Evolutionary conservation across 30 jellyfish, hydroid and myxozoan species (phyloP).

Genomic region (Aurelia aurita): DNA sequence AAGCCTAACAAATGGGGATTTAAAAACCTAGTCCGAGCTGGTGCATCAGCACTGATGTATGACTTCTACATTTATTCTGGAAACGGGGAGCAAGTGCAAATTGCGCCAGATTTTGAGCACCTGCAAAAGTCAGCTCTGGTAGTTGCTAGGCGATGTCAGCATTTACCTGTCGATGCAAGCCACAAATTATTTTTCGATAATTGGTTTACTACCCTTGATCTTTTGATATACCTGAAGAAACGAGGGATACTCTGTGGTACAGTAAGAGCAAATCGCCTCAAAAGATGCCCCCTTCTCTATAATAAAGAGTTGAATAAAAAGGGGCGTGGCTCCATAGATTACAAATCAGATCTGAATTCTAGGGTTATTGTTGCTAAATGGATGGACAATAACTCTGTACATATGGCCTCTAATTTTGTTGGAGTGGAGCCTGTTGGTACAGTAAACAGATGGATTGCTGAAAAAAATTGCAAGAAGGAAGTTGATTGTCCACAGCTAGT

Average conservation of each 20-base stretch:
- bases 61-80: conserved; percentile 73
- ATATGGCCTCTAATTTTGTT: conserved; percentile 61
- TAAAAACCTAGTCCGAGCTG: conserved; percentile 70
- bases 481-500: conserved; percentile 36
- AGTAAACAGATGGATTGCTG: conserved; percentile 49
- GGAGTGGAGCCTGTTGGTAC: conserved; percentile 75
- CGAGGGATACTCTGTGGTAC: conserved; percentile 68
- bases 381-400: conserved; percentile 68
- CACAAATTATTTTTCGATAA: conserved; percentile 74
- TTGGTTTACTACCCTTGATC: conserved; percentile 71
- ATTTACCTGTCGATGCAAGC: conserved; percentile 42
- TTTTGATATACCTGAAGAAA: conserved; percentile 51
- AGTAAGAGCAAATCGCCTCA: conserved; percentile 55
- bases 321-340: conserved; percentile 64
- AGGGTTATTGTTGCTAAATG: conserved; percentile 72
- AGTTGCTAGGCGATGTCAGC: conserved; percentile 68
- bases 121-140: conserved; percentile 83
- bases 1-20: conserved; percentile 81
- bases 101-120: background rate
- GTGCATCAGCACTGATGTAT: conserved; percentile 58
- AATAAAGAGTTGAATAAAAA: conserved; percentile 65
- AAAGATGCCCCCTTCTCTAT: conserved; percentile 64
- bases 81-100: background rate
- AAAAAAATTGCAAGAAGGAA: conserved; percentile 1
- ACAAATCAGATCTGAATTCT: conserved; percentile 55